Base-by-base conservation (phyloP, 2,888 invertebrate species). In the Biston betularia region DNA sequence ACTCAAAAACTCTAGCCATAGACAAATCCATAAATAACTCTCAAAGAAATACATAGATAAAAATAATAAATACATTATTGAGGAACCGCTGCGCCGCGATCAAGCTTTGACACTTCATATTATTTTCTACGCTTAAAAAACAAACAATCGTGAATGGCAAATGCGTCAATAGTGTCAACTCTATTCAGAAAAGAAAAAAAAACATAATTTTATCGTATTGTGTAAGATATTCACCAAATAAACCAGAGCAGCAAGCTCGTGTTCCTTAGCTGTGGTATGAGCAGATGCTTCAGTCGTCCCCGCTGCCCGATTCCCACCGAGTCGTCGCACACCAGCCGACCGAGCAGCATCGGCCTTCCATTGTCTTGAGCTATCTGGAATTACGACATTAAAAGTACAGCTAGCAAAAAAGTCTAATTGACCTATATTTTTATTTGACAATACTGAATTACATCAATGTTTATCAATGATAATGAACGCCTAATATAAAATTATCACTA, bases 161-260 rank as follows among this genome's bases (percentile, higher is more conserved):
- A 38, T 38, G 9, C 9, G 6, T 38, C 6, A 38, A 6, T 33
- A 5, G 42, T 15, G 62, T 42, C 9, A 46, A 14, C 24, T 24
- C 24, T 3, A 3, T 24, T 24, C 1, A 46, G 6, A 14, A 14
- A 8, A 40, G 40, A 5, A 42, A 42, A 42, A 42, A 42, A 42
- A 10, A 42, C 6, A 1, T 42, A 11, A 10, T 2, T 42, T 6
- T 11, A 42, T 11, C n/a, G n/a, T 14, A 49, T 4, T 44, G 38
- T 33, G 24, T 14, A 9, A 49, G 24, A 62, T 33, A 58, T 87
- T 85, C 90, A 97, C 98, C 98, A 99, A 78, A 99, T 98, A 77
- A 98, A 96, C 98, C 98, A 98, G 3, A 99, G 94, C 15, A 98
- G 91, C 33, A 98, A 83, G 11, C 98, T 98, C 4, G 98, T 98